Evolutionary conservation across 2,797 vertebrate genomes (phyloP).

Genomic region (Coluber constrictor): DNA sequence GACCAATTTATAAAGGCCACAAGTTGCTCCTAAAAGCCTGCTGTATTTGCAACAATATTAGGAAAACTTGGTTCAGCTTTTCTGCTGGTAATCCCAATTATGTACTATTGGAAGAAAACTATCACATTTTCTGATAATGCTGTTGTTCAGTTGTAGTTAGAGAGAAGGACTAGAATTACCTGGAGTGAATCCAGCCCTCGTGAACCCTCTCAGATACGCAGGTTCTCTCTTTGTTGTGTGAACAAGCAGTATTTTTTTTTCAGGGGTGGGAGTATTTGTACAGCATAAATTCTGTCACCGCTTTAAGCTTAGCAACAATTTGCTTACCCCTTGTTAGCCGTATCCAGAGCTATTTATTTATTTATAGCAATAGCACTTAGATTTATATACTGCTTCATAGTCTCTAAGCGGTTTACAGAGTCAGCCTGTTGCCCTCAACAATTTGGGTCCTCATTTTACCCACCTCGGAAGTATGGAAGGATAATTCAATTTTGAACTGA

Average conservation of each 20-base stretch:
- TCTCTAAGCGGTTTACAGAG: too few relatives aligned
- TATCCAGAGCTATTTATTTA: not conserved
- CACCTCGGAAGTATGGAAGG: too few relatives aligned
- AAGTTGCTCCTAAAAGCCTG: not conserved
- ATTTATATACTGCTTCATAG: too few relatives aligned
- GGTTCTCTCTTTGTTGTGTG: not conserved
- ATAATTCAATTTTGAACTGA: too few relatives aligned
- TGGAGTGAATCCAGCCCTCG: not conserved
- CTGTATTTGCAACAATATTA: too few relatives aligned
- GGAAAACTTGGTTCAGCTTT: not conserved
- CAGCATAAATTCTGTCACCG: not conserved
- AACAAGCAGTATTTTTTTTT: not conserved
- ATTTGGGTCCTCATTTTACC: too few relatives aligned
- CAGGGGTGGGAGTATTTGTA: not conserved
- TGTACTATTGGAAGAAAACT: not conserved
- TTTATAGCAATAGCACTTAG: not conserved
- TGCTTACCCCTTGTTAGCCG: not conserved
- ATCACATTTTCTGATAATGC: not conserved
- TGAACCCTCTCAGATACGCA: not conserved
- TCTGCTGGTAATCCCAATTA: not conserved
- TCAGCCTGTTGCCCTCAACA: too few relatives aligned
- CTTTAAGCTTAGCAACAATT: not conserved
- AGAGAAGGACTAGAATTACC: not conserved
- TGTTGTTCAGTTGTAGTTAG: not conserved
- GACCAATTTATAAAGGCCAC: not conserved